A percentile compares a stretch with the other conserved stretches of the same genome.
These are phyloP conservation scores for Chelmon rostratus DNA, from an alignment of 2,797 vertebrate species.

Conservation along the genomic window DNA sequence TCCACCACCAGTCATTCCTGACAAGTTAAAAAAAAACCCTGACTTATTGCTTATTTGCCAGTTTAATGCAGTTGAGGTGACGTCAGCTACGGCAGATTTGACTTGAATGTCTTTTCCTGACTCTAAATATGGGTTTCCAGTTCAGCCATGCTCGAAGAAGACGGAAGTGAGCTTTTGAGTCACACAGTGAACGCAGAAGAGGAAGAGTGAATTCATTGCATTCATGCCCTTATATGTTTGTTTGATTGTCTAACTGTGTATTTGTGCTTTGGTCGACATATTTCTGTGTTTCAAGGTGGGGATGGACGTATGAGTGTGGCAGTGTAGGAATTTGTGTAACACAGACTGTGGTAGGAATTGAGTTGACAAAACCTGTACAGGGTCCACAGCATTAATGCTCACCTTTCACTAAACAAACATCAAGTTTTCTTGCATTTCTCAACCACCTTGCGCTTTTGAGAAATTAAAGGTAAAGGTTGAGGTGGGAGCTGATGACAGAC, in stretches of 20 bases:
- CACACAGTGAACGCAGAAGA: slow-evolving; percentile 69
- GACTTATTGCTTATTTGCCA: too few relatives aligned
- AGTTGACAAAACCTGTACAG: background rate
- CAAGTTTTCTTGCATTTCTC: background rate
- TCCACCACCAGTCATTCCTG: background rate
- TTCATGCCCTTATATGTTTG: slow-evolving; percentile 57
- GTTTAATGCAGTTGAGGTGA: background rate
- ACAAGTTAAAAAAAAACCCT: accelerated
- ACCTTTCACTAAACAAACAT: background rate
- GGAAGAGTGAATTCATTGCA: slow-evolving; percentile 67
- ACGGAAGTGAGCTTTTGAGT: slow-evolving; percentile 75
- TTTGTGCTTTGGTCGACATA: background rate
- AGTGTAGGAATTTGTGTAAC: background rate
- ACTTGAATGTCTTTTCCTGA: background rate
- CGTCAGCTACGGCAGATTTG: slow-evolving; percentile 7
- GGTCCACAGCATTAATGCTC: background rate
- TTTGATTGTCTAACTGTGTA: background rate
- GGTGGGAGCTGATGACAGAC: background rate
- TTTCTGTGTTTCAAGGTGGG: background rate
- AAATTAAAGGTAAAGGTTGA: too few relatives aligned
- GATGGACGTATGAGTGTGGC: background rate
- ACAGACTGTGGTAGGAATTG: background rate
- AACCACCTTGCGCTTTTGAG: background rate
- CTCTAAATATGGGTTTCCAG: slow-evolving; percentile 38
- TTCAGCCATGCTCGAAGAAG: slow-evolving; percentile 63